Base-by-base conservation (phyloP, 2,888 invertebrate species). In the Periphyllus acericola region DNA sequence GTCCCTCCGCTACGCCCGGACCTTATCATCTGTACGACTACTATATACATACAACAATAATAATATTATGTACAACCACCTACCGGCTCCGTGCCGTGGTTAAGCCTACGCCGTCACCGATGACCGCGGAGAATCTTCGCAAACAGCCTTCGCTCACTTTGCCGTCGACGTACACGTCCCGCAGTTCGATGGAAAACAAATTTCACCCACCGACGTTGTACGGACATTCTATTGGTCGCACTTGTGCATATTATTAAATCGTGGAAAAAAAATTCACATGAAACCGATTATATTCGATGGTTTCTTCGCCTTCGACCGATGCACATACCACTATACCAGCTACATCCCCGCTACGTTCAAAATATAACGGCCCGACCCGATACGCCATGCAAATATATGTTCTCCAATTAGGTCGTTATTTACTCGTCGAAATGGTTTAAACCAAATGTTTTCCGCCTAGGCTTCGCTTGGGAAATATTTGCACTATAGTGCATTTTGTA, bases 21-120 rank as follows among this genome's bases (percentile, higher is more conserved):
- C 46, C 81, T 32, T 46, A 82, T 80, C 68, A n/a, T 46, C 68
- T 8, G 68, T 29, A n/a, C n/a, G 68, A 68, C 66, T 66, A n/a
- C 21, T 66, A 66, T n/a, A 4, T n/a, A 4, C 25, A 40, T 40
- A 40, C 8, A 40, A 9, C 9, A 40, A 5, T 1, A 8, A 40
- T 40, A 40, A 40, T 40, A n/a, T 40, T 40, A 5, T 5, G 1
- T 6, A 25, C 25, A 11, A n/a, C 68, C 68, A 68, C 68, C 68
- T 68, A 68, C 68, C 68, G 68, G 2, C 68, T 68, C 68, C 29
- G 25, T 11, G 0, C 60, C 60, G 68, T 9, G 1, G 68, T 17
- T 66, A 8, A 66, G 60, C 60, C 60, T 66, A 66, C 60, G 60
- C 60, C 25, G 25, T 25, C 25, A 25, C 60, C 60, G 21, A 25